Evolutionary conservation across 2,888 invertebrate species (phyloP).

Genomic region (Gibbula magus): DNA sequence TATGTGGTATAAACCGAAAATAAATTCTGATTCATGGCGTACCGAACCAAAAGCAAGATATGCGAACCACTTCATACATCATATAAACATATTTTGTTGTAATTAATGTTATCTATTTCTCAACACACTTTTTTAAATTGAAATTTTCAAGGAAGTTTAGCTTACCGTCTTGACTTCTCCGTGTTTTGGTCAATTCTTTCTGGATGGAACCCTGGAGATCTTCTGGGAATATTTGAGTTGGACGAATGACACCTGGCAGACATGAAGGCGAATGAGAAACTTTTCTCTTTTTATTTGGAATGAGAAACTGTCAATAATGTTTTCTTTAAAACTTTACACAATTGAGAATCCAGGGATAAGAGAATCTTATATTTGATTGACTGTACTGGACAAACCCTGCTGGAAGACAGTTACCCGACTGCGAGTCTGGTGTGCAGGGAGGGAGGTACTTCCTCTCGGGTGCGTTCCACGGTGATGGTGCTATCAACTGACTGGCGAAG

Average conservation of each 20-base stretch:
- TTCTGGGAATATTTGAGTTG: constrained; percentile 17
- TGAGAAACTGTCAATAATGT: not conserved
- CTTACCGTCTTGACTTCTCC: constrained; percentile 50
- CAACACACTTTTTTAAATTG: constrained; percentile 10
- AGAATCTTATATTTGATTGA: no score
- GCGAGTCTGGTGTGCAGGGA: constrained; percentile 16
- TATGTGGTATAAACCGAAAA: no score
- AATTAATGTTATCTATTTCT: no score
- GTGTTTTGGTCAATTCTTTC: constrained; percentile 48
- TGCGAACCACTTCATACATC: no score
- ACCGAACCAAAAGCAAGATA: no score
- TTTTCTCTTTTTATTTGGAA: not conserved
- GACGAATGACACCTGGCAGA: not conserved
- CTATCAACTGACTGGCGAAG: constrained; percentile 66
- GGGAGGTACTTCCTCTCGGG: constrained; percentile 21
- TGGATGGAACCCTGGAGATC: constrained; percentile 62
- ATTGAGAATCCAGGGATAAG: not conserved
- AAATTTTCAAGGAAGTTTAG: constrained; percentile 23
- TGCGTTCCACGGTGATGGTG: constrained; percentile 68
- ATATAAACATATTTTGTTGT: no score
- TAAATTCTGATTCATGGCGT: no score
- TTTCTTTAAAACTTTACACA: not conserved
- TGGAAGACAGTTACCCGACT: not conserved
- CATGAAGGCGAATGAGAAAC: no score
- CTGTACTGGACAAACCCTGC: not conserved